Evolutionary conservation across 1,140 invertebrate genomes (phyloP).

Genomic region (Pteromalus puparum): DNA sequence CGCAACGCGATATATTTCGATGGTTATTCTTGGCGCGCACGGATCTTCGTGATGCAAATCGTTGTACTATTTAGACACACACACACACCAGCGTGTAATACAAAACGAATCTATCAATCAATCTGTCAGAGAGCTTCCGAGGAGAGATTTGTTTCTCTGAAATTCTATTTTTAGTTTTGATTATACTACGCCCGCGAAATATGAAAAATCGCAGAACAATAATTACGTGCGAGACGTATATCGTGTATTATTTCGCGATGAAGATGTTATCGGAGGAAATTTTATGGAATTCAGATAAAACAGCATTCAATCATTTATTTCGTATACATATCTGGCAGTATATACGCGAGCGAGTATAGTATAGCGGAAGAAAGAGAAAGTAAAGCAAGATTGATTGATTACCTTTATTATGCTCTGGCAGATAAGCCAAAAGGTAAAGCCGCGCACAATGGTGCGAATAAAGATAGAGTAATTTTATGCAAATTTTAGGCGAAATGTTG

Average conservation of each 20-base stretch:
- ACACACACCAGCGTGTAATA: not conserved
- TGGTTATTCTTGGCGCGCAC: too few relatives aligned
- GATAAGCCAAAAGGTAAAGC: slow-evolving; percentile 2
- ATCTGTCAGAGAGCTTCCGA: not conserved
- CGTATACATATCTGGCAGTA: not conserved
- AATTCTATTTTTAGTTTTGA: not conserved
- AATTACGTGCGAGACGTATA: not conserved
- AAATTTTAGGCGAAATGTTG: not conserved
- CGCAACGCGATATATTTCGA: not conserved
- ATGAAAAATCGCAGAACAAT: not conserved
- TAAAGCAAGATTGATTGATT: slow-evolving; percentile 13
- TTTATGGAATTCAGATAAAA: not conserved
- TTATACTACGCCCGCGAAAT: not conserved
- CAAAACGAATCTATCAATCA: not conserved
- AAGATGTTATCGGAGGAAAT: not conserved
- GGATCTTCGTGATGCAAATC: not conserved
- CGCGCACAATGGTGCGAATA: not conserved
- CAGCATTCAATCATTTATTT: not conserved
- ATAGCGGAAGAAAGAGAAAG: too few relatives aligned
- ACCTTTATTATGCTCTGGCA: not conserved
- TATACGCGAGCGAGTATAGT: not conserved
- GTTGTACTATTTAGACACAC: too few relatives aligned
- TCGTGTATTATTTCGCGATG: too few relatives aligned
- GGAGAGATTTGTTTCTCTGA: not conserved
- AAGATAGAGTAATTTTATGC: not conserved